phyloP scores from a whole-genome alignment of 2,797 vertebrate species.

The Chaenodraco wilsoni region DNA sequence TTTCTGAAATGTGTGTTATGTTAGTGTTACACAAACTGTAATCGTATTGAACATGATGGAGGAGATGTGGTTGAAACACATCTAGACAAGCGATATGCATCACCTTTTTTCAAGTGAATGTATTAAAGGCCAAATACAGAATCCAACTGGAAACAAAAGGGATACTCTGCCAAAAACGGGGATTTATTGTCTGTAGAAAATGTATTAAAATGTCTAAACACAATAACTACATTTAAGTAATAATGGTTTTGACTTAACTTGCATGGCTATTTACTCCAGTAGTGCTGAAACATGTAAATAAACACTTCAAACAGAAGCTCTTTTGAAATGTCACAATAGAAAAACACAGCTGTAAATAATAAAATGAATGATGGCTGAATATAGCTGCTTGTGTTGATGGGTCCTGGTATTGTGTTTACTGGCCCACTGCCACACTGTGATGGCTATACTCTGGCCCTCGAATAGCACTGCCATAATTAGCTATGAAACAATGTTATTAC shows the following conservation, averaged over 20 bases:
- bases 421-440: not conserved
- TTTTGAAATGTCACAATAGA: not conserved
- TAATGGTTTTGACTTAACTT: not conserved
- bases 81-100: constrained; percentile 27
- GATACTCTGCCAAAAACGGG: not conserved
- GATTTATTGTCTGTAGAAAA: not conserved
- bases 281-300: too few species aligned
- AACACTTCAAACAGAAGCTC: too few species aligned
- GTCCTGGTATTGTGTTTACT: too few species aligned
- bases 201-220: not conserved
- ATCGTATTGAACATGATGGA: constrained; percentile 29
- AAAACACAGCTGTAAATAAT: not conserved
- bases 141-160: constrained; percentile 33
- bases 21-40: constrained; percentile 13
- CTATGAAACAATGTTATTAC: not conserved
- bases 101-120: constrained; percentile 1
- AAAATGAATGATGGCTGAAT: not conserved
- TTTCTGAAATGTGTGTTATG: constrained; percentile 10
- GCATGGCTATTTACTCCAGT: not conserved
- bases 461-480: not conserved
- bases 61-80: constrained; percentile 21
- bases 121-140: constrained; percentile 11
- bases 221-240: not conserved
- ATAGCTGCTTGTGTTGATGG: not conserved
- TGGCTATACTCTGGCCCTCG: not conserved